A percentile compares a stretch with the other conserved stretches of the same genome.
Conservation (phyloP, 2,797 vertebrate genomes). For the Phoebastria nigripes region DNA sequence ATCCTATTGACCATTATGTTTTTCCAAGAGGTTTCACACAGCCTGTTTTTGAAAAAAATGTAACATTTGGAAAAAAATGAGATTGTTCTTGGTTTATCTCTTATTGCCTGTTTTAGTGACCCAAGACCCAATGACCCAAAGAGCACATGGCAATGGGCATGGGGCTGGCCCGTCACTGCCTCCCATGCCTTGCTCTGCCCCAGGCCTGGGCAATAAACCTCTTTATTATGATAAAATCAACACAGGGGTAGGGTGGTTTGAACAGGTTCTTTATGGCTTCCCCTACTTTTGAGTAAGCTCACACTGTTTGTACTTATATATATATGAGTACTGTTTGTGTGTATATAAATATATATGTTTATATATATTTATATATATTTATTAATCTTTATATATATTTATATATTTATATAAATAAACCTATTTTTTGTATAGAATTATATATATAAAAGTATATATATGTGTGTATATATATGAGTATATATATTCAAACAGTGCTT, state of each 20-base stretch:
- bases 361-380: background rate
- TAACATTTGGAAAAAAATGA: background rate
- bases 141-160: fast-evolving
- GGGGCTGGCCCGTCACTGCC: background rate
- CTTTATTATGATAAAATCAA: background rate
- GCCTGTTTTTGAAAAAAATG: background rate
- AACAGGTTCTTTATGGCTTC: background rate
- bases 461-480: background rate
- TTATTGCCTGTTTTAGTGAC: background rate
- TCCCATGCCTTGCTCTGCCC: background rate
- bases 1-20: background rate
- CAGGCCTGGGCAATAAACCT: too few relatives aligned
- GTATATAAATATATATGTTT: background rate
- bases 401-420: background rate
- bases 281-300: background rate
- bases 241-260: too few relatives aligned
- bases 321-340: background rate
- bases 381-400: background rate
- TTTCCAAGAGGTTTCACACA: background rate
- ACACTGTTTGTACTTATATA: background rate
- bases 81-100: background rate
- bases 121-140: too few relatives aligned
- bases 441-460: background rate
- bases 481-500: background rate
- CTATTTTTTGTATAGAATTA: background rate